Evolutionary conservation across 1,140 invertebrate species (phyloP).

Genomic region (Habropoda laboriosa): DNA sequence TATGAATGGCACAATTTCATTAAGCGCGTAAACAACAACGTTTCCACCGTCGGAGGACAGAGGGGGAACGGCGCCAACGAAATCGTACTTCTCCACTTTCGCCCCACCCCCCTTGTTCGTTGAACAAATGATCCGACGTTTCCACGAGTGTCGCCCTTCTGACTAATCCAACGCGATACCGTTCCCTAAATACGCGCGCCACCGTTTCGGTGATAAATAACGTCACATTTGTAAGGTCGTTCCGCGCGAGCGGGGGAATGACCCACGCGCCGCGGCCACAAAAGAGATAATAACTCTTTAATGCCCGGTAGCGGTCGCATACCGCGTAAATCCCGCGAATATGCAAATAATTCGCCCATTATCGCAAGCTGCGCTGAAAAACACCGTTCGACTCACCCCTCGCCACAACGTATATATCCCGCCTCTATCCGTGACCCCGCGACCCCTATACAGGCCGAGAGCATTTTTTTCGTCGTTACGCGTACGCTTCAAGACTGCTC

Average conservation of each 20-base stretch:
- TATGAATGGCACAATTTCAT: slow-evolving; percentile 30
- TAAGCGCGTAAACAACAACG: background rate
- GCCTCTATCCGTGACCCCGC: background rate
- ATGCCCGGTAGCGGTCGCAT: background rate
- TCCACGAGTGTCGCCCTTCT: slow-evolving; percentile 2
- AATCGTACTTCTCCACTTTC: background rate
- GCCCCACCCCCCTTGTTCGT: background rate
- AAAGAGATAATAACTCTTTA: slow-evolving; percentile 47
- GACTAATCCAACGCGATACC: slow-evolving; percentile 3
- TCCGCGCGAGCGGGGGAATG: slow-evolving; percentile 7
- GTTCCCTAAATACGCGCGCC: background rate
- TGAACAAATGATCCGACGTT: slow-evolving; percentile 17
- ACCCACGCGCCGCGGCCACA: slow-evolving; percentile 4
- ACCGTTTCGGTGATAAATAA: slow-evolving; percentile 25
- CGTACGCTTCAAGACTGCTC: background rate
- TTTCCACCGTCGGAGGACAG: too few species aligned
- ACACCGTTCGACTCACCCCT: background rate
- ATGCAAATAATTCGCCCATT: slow-evolving; percentile 36
- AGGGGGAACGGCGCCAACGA: background rate
- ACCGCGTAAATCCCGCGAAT: slow-evolving; percentile 26
- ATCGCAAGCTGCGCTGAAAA: background rate
- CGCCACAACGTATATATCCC: slow-evolving; percentile 9
- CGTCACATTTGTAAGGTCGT: slow-evolving; percentile 36
- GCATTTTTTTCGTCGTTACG: background rate
- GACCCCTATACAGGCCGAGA: background rate